phyloP scores from a whole-genome alignment of 92 coral and sea anemone species.

The Palythoa heliodiscus region DNA sequence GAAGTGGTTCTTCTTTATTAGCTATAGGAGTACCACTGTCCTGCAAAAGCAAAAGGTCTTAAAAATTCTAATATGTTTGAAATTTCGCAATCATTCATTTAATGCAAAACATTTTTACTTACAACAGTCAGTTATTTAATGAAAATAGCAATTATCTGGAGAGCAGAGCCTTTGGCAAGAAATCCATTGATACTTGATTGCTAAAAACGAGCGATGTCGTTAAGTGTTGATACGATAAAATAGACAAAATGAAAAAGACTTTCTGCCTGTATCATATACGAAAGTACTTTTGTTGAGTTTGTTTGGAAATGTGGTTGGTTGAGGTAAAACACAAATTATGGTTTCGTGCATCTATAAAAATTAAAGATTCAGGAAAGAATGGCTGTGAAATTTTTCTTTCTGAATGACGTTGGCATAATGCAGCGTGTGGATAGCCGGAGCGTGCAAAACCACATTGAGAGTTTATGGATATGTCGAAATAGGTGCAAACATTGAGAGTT shows the following conservation, averaged over 20 bases:
- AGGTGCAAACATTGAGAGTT: conserved; percentile 19
- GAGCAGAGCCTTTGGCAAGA: conserved; percentile 11
- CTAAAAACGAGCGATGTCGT: background rate
- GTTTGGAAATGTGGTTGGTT: conserved; percentile 13
- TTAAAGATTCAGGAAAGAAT: background rate
- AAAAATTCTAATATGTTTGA: background rate
- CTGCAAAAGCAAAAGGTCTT: background rate
- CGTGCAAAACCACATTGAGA: conserved; percentile 27
- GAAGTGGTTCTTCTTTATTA: too few species aligned
- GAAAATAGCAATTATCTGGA: conserved; percentile 11
- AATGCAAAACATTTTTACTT: conserved; percentile 18
- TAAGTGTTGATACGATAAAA: background rate
- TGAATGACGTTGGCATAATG: conserved; percentile 11
- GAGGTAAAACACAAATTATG: background rate
- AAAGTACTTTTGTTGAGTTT: background rate
- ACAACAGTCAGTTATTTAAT: conserved; percentile 9
- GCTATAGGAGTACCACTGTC: background rate
- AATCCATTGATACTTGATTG: background rate
- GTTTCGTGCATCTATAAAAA: background rate
- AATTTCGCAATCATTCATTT: background rate
- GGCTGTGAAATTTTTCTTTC: background rate
- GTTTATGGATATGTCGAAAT: conserved; percentile 13
- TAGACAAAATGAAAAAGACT: background rate
- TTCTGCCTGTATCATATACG: background rate
- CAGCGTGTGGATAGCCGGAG: background rate